Percentiles rank a stretch among this genome's conserved stretches.
Evolutionary conservation across 2,113 vertebrate genomes (phyloP).

Genomic region (Stercorarius parasiticus): DNA sequence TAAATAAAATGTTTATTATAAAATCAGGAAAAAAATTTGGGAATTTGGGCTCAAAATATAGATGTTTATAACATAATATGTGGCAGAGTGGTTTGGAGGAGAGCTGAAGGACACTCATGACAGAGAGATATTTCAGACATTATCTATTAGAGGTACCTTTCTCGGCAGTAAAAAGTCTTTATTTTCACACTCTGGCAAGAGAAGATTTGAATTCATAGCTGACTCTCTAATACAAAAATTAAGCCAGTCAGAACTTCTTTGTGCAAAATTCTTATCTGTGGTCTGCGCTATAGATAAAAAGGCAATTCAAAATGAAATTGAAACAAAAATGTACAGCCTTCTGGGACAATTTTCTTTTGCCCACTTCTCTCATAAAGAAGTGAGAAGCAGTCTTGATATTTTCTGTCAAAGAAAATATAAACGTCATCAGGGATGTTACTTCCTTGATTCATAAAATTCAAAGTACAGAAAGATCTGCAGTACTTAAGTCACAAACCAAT

Average conservation of each 20-base stretch:
- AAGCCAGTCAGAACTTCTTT: background rate
- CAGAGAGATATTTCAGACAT: background rate
- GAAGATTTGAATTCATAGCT: background rate
- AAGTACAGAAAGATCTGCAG: background rate
- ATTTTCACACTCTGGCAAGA: background rate
- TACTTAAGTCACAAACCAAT: background rate
- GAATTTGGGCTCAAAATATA: background rate
- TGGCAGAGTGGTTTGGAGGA: background rate
- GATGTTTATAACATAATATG: background rate
- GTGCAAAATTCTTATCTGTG: background rate
- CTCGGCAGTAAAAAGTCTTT: background rate
- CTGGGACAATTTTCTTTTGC: background rate
- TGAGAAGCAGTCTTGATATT: background rate
- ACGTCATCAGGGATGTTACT: background rate
- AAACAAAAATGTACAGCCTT: background rate
- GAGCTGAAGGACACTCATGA: background rate
- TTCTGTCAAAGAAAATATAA: background rate
- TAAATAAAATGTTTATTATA: background rate
- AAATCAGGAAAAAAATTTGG: background rate
- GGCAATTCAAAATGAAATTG: background rate
- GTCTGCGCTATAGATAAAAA: background rate
- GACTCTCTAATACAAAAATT: background rate
- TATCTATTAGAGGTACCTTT: background rate
- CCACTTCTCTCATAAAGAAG: background rate
- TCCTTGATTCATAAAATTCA: background rate